phyloP scores from a whole-genome alignment of 2,888 invertebrate genomes.

The Conomelus anceps region DNA sequence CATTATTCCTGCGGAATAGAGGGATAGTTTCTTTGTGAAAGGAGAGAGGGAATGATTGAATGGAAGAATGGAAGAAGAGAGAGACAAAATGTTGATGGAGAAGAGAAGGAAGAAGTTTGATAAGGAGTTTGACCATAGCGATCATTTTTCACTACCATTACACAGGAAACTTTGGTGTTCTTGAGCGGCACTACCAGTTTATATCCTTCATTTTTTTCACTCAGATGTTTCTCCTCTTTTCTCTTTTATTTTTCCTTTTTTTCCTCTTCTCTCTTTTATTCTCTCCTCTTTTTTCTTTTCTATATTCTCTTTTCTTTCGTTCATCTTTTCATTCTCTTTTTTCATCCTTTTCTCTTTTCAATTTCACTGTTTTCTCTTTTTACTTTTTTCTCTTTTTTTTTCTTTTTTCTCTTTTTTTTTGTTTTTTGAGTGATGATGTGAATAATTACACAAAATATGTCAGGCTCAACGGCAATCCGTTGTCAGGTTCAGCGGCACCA shows the following conservation, averaged over 20 bases:
- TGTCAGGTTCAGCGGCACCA: too few species aligned
- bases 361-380: neutral
- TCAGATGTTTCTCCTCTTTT: neutral
- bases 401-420: neutral
- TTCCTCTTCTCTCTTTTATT: neutral
- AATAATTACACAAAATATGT: too few species aligned
- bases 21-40: too few species aligned
- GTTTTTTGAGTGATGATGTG: too few species aligned
- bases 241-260: neutral
- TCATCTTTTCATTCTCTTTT: too few species aligned
- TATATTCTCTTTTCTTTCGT: neutral
- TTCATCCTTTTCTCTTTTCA: neutral
- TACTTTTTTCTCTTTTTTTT: neutral
- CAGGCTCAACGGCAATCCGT: too few species aligned
- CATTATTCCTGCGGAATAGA: too few species aligned
- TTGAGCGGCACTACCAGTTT: neutral
- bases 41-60: too few species aligned
- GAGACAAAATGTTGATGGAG: too few species aligned
- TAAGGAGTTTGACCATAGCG: neutral
- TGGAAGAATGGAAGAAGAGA: too few species aligned
- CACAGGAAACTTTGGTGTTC: too few species aligned
- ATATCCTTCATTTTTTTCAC: neutral
- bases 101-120: too few species aligned
- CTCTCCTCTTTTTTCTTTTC: neutral
- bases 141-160: neutral